Evolutionary conservation across 1,140 invertebrate genomes (phyloP), one percentile per base, ranked within the genome.

Genomic region (Zaprionus tsacasi): DNA sequence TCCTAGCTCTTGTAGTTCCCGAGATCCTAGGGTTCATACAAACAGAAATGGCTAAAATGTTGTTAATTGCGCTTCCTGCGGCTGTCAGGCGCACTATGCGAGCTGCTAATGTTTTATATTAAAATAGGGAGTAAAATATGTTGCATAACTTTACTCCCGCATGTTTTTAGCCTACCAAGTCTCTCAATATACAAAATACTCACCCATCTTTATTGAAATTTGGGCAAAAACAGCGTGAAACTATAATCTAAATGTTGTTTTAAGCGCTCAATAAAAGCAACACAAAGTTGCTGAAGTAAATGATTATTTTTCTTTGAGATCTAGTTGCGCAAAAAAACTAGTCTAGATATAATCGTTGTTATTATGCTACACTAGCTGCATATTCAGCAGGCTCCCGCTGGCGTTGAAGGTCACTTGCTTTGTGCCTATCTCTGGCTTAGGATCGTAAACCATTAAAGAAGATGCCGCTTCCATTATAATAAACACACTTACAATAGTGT

Each of bases 401-500:
- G 57, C 48, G 25, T 45, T 57, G 82, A 85, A 85, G 82, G 82
- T 85, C 82, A 78, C 69, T 75, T 35, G 70, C 66, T 68, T 54
- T 54, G 64, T 52, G 54, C 55, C 43, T 86, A 87, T 86, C 82
- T 77, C 59, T 63, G 76, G 52, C 70, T 70, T 45, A 58, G 71
- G 82, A 87, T 82, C 82, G 75, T 79, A 85, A 87, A 74, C 79
- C 79, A 87, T 87, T 87, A 82, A 87, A 87, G 79, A 52, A 71
- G 80, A 56, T 35, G 61, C 73, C 59, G 79, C 78, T 81, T 65
- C 72, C 77, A 78, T 87, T 82, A 87, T 87, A 87, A 87, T 82
- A 82, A 33, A 59, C 55, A 59, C 55, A 69, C 21, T 57, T 57
- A 79, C 70, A 78, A 78, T 86, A 86, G 83, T 87, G 82, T 82